A percentile compares a stretch with the other conserved stretches of the same genome.
phyloP scores from a whole-genome alignment of 2,888 invertebrate genomes.

The Lamellibrachia columna region DNA sequence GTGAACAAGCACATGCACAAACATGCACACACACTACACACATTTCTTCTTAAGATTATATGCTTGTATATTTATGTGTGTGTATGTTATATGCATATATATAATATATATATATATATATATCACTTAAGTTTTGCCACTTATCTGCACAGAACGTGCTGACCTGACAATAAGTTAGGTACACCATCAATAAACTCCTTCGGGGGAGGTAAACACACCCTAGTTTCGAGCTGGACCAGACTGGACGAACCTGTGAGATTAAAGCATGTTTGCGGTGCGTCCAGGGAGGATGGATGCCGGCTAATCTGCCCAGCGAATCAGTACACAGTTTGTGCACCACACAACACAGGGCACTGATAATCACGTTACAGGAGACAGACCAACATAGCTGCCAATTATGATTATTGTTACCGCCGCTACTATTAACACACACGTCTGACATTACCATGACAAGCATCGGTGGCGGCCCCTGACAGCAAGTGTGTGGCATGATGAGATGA shows the following conservation, averaged over 20 bases:
- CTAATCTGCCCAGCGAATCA: conserved; percentile 9
- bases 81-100: neutral
- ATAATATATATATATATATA: neutral
- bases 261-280: neutral
- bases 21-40: neutral
- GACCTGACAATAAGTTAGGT: neutral
- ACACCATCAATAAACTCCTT: neutral
- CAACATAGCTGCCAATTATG: conserved; percentile 11
- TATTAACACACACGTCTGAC: neutral
- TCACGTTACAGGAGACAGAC: neutral
- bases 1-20: neutral
- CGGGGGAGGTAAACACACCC: neutral
- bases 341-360: neutral
- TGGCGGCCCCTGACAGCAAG: neutral
- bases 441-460: neutral
- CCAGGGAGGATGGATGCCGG: neutral
- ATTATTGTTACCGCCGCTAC: neutral
- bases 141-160: neutral
- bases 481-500: neutral
- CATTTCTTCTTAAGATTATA: neutral
- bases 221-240: neutral
- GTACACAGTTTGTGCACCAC: neutral
- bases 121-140: too few species aligned
- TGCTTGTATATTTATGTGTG: neutral
- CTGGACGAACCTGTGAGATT: neutral